Base-by-base conservation (phyloP, 1,140 invertebrate species). In the Apis florea region DNA sequence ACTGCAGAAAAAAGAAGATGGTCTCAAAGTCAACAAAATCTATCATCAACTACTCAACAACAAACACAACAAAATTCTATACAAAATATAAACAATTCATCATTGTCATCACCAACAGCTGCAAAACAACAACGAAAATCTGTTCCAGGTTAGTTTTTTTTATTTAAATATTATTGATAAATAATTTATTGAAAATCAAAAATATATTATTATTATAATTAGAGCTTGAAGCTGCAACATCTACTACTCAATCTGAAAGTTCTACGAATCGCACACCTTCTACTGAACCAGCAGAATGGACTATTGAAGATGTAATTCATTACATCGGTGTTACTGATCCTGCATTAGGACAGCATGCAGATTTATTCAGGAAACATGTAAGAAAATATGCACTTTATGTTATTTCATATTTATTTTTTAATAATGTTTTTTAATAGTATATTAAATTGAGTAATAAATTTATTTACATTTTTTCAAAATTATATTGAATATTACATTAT, bases 331-430 rank as follows among this genome's bases (percentile, higher is more conserved):
- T 96, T 67, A 96, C 96, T 40, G 98, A 99, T 93, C 95, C 96
- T 54, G 96, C 96, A 24, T 94, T 99, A 24, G 96, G 96, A 47
- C 95, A 96, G 21, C 97, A 98, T 93, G 96, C 97, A n/a, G 98
- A 99, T 92, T 95, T 98, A 31, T 99, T 99, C 90, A 95, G 97
- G 85, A 98, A 97, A 95, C 98, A 99, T 94, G 98, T 99, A 92
- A 96, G 97, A 96, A 85, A 79, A 78, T 74, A 40, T 40, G 31
- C 31, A 68, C 1, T 61, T 61, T 15, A 61, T 24, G 6, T 26
- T 84, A 79, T 21, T 70, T 84, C 64, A 24, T 85, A 74, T 31
- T 61, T 84, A 87, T 85, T 64, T 79, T 82, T 85, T 83, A 26
- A 53, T 15, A 61, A n/a, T 58, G 61, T 63, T 63, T 51, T n/a